Conservation (phyloP, 2,113 vertebrate genomes). For the Corythoichthys haematopterus region DNA sequence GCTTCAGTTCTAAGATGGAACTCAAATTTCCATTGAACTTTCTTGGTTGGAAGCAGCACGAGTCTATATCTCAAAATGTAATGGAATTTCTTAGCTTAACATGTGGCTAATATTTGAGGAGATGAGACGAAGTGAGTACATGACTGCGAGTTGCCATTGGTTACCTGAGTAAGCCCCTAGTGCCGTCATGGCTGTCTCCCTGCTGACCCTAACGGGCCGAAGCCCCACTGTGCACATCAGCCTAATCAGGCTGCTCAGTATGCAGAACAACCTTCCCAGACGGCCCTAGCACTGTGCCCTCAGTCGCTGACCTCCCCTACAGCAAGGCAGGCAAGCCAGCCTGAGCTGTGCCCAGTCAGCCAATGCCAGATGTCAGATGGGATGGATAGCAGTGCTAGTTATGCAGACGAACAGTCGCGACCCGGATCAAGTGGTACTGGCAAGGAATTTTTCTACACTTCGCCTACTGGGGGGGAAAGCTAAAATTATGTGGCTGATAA, state of each 20-base stretch:
- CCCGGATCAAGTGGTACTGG: slow-evolving; percentile 46
- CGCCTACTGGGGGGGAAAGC: slow-evolving; percentile 29
- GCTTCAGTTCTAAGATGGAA: not conserved
- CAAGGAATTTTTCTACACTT: slow-evolving; percentile 36
- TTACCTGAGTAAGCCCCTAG: slow-evolving; percentile 46
- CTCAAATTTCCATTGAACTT: not conserved
- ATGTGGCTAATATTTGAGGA: not conserved
- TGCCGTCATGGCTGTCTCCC: slow-evolving; percentile 55
- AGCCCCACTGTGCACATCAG: slow-evolving; percentile 52
- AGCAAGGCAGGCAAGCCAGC: slow-evolving; percentile 52
- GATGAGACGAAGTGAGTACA: too few species aligned
- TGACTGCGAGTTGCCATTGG: slow-evolving; percentile 31
- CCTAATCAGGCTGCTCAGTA: slow-evolving; percentile 67
- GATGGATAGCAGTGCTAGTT: slow-evolving; percentile 61
- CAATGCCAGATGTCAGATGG: slow-evolving; percentile 61
- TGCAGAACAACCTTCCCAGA: slow-evolving; percentile 58
- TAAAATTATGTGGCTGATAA: slow-evolving; percentile 17
- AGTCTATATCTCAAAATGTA: not conserved
- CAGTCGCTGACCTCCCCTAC: slow-evolving; percentile 65
- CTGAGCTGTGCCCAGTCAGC: slow-evolving; percentile 62
- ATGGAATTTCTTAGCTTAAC: not conserved
- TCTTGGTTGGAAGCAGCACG: not conserved
- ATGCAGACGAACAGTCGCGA: slow-evolving; percentile 42
- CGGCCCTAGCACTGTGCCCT: slow-evolving; percentile 49
- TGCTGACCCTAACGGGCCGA: slow-evolving; percentile 36